These are phyloP conservation scores for Drosophila sp. DNA, from an alignment of 1,140 invertebrate species.

Conservation along the genomic window DNA sequence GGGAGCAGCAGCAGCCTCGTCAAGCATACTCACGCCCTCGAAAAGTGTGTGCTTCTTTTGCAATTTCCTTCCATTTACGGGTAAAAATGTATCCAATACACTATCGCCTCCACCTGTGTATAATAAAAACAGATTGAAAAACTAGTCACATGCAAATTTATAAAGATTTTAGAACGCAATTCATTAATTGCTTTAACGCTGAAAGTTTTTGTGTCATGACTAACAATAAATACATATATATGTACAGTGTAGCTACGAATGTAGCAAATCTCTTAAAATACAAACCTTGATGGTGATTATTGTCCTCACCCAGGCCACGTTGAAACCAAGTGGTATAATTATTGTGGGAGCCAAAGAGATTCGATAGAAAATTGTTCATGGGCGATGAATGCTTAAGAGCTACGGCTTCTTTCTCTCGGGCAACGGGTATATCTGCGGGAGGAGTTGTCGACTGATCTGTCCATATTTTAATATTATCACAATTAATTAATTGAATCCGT, in stretches of 20 bases:
- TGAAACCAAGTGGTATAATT: slow-evolving; percentile 72
- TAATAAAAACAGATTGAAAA: background rate
- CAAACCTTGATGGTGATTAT: background rate
- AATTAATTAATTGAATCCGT: slow-evolving; percentile 73
- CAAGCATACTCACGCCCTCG: slow-evolving; percentile 84
- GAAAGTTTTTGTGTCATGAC: no score
- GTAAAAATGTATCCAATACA: slow-evolving; percentile 68
- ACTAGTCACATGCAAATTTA: background rate
- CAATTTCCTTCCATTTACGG: slow-evolving; percentile 84
- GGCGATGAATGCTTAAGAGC: slow-evolving; percentile 45
- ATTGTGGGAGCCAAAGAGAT: slow-evolving; percentile 64
- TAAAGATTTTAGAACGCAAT: no score
- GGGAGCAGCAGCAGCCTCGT: slow-evolving; percentile 32
- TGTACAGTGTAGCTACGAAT: no score
- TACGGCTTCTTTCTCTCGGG: slow-evolving; percentile 2
- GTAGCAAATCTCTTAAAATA: no score
- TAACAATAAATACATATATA: no score
- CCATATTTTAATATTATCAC: slow-evolving; percentile 80
- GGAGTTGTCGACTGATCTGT: slow-evolving; percentile 60
- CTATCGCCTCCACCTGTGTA: slow-evolving; percentile 19
- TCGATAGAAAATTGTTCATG: slow-evolving; percentile 59
- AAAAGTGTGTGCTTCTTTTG: slow-evolving; percentile 86
- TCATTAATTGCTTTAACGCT: no score
- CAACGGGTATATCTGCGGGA: slow-evolving; percentile 1
- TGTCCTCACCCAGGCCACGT: slow-evolving; percentile 34